Base-by-base conservation (phyloP, 2,888 invertebrate species). In the Dicyrtoma fusca region DNA sequence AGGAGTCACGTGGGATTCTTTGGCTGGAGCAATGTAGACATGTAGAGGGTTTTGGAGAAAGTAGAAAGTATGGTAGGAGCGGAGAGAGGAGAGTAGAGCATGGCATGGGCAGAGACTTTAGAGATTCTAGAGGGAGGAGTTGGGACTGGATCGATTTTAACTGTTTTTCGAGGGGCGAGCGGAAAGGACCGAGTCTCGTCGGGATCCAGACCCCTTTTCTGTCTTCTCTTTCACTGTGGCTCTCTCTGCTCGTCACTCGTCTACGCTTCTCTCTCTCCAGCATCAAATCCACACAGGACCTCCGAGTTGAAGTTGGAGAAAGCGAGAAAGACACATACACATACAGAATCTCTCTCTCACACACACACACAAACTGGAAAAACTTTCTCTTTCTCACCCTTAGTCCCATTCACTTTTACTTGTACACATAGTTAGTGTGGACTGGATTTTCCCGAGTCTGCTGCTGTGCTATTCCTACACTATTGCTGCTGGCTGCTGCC, bases 81-180 rank as follows among this genome's bases (percentile, higher is more conserved):
- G 14, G 25, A 49, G 21, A 19, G n/a, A 45, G n/a, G 17, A 63
- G 63, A 44, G 21, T 21, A 63, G 63, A 69, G 47, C 62, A 53
- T 61, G 44, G 63, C 69, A 69, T 51, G 62, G 63, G 72, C 72
- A 68, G 45, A 53, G 68, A 68, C 51, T 61, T 57, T 55, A 23
- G 68, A 68, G 59, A 68, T 66, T 66, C 53, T 44, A 21, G 6
- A 47, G 59, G 49, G 23, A 26, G 65, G 53, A 63, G 51, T 62
- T 49, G 25, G 45, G 21, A 23, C 19, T 34, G 53, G 53, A 73
- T 69, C 69, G 69, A 65, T 70, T 55, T 49, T 69, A 44, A 25
- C 17, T 13, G 49, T 55, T 59, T 34, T 23, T 51, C 55, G 57
- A 26, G 71, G 42, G 55, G 57, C 25, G 19, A 34, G 47, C 45